Evolutionary conservation across 2,888 invertebrate genomes (phyloP).

Genomic region (Cryptocheilus praepositus): DNA sequence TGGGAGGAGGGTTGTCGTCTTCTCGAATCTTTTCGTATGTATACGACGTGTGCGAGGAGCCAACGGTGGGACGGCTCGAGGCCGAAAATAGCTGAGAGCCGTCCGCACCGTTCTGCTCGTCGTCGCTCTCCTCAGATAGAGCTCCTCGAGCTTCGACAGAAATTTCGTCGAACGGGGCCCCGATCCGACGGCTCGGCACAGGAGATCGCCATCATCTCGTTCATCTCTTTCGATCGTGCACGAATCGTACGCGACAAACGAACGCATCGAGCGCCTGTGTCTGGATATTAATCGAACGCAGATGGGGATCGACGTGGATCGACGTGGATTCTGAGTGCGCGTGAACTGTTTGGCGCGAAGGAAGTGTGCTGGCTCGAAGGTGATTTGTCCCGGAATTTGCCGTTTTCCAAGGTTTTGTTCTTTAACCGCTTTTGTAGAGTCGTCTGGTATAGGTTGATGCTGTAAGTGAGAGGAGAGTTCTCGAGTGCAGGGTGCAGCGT

Average conservation of each 20-base stretch:
- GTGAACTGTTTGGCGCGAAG: background rate
- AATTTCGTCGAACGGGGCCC: slow-evolving; percentile 58
- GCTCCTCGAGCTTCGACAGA: slow-evolving; percentile 32
- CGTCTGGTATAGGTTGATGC: background rate
- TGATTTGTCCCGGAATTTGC: background rate
- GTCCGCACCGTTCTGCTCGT: slow-evolving; percentile 58
- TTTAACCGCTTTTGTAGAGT: background rate
- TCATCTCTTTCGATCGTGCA: slow-evolving; percentile 33
- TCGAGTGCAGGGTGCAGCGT: no score
- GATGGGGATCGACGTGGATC: background rate
- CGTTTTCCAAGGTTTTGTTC: background rate
- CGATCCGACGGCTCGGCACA: slow-evolving; percentile 19
- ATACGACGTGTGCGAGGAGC: slow-evolving; percentile 22
- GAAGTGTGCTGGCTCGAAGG: background rate
- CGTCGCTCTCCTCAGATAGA: slow-evolving; percentile 53
- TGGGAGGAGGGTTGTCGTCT: background rate
- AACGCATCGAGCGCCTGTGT: background rate
- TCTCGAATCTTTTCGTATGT: background rate
- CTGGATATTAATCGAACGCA: slow-evolving; percentile 27
- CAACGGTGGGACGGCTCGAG: slow-evolving; percentile 49
- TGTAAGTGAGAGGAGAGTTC: background rate
- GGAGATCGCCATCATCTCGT: slow-evolving; percentile 39
- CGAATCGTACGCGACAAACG: background rate
- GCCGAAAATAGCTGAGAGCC: slow-evolving; percentile 64
- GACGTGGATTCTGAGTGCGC: background rate